Conservation (phyloP, 1,140 invertebrate genomes). For the Aphaenogaster floridana region DNA sequence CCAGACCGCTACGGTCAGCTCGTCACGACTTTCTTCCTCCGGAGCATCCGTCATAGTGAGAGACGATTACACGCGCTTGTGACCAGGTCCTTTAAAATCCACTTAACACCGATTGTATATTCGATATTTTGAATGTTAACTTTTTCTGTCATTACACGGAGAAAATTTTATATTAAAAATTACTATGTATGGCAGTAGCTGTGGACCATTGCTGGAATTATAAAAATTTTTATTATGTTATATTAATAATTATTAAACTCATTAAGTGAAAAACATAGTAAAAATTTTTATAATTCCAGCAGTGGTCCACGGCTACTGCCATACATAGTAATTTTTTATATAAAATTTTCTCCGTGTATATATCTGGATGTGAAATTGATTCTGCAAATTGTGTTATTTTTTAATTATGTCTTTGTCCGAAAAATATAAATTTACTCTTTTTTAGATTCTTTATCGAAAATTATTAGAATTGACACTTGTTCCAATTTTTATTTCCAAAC, state of each 20-base stretch:
- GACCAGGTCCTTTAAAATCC: not conserved
- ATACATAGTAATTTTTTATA: too few species aligned
- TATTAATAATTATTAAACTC: too few species aligned
- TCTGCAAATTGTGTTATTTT: not conserved
- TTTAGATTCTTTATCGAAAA: not conserved
- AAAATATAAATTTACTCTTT: not conserved
- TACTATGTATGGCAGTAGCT: too few species aligned
- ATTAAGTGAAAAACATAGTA: too few species aligned
- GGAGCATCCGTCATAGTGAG: not conserved
- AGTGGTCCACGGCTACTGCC: too few species aligned
- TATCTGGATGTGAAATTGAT: not conserved
- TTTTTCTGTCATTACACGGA: not conserved
- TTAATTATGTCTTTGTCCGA: too few species aligned
- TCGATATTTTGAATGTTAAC: not conserved
- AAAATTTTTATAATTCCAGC: too few species aligned
- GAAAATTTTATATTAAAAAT: too few species aligned
- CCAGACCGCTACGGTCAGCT: conserved; percentile 80
- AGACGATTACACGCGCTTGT: conserved; percentile 7
- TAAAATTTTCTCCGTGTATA: too few species aligned
- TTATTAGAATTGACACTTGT: not conserved
- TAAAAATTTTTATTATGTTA: too few species aligned
- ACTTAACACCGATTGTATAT: not conserved
- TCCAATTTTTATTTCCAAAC: not conserved
- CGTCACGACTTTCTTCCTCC: conserved; percentile 73
- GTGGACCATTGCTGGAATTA: too few species aligned